Conservation (phyloP, 2,113 vertebrate species). For the Thalassarche chlororhynchos region DNA sequence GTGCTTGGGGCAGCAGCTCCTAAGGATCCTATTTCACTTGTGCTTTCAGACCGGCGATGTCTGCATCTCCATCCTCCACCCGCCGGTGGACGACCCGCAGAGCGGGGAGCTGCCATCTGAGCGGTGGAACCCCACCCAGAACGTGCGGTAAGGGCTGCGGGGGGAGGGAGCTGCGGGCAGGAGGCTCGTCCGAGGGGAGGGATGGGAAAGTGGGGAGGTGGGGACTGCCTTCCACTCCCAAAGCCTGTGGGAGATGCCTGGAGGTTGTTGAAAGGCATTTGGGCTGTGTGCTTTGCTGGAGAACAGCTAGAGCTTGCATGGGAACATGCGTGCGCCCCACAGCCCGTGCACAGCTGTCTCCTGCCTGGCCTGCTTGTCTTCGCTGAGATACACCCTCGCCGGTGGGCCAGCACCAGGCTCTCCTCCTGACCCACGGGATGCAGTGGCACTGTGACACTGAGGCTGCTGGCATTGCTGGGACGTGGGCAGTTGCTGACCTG, state of each 20-base stretch:
- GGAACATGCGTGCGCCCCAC: neutral
- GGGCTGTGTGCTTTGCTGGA: neutral
- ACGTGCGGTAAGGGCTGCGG: conserved; percentile 83
- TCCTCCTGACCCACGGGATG: fast-evolving
- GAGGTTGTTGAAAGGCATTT: neutral
- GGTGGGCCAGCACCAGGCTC: neutral
- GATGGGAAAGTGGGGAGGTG: neutral
- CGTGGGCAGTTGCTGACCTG: fast-evolving
- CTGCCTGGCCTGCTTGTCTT: neutral
- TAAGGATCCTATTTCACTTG: neutral
- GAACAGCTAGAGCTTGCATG: neutral
- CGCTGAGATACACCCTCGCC: neutral
- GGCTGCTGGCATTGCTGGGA: neutral
- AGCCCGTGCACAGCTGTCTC: neutral
- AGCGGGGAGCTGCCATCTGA: conserved; percentile 94
- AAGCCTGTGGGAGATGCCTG: neutral
- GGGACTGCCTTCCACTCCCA: neutral
- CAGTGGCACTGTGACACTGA: fast-evolving
- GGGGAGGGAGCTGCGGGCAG: neutral
- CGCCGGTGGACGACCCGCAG: conserved; percentile 92
- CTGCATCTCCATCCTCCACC: conserved; percentile 95
- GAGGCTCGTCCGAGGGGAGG: neutral
- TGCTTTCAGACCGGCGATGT: conserved; percentile 88
- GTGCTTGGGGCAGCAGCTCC: neutral
- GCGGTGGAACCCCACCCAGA: conserved; percentile 97